Percentiles rank a stretch among this genome's conserved stretches.
Evolutionary conservation across 1,140 invertebrate species (phyloP).

Genomic region (Drosophila suzukii): DNA sequence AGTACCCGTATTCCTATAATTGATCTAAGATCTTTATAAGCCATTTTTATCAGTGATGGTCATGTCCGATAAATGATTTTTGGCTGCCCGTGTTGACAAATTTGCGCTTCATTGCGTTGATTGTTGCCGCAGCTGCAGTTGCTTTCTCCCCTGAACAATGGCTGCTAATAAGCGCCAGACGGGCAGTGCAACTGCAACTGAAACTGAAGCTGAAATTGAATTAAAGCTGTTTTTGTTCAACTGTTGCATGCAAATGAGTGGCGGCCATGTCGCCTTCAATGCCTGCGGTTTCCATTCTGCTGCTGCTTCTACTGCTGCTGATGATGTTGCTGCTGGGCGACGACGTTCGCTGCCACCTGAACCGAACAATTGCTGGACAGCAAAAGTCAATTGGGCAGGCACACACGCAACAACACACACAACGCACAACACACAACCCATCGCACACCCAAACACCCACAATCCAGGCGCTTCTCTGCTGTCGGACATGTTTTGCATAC

Average conservation of each 20-base stretch:
- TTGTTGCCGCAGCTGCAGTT: slow-evolving; percentile 33
- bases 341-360: slow-evolving; percentile 43
- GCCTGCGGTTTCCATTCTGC: slow-evolving; percentile 52
- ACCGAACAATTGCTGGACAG: slow-evolving; percentile 64
- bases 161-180: slow-evolving; percentile 49
- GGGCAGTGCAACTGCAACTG: slow-evolving; percentile 24
- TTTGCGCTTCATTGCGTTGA: slow-evolving; percentile 43
- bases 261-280: slow-evolving; percentile 52
- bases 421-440: slow-evolving; percentile 6
- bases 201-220: slow-evolving; percentile 71
- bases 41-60: background rate
- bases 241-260: slow-evolving; percentile 76
- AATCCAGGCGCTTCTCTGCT: slow-evolving; percentile 35
- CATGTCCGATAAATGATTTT: background rate
- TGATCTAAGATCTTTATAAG: background rate
- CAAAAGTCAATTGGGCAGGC: slow-evolving; percentile 73
- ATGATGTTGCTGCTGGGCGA: slow-evolving; percentile 7
- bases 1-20: background rate
- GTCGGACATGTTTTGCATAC: slow-evolving; percentile 72
- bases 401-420: slow-evolving; percentile 30
- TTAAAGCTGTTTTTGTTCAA: slow-evolving; percentile 73
- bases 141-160: slow-evolving; percentile 30
- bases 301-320: slow-evolving; percentile 8
- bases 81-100: slow-evolving; percentile 55
- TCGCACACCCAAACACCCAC: slow-evolving; percentile 9